Percentiles rank a stretch among this genome's conserved stretches.
Evolutionary conservation across 1,140 invertebrate genomes (phyloP).

Genomic region (Nymphalis io): DNA sequence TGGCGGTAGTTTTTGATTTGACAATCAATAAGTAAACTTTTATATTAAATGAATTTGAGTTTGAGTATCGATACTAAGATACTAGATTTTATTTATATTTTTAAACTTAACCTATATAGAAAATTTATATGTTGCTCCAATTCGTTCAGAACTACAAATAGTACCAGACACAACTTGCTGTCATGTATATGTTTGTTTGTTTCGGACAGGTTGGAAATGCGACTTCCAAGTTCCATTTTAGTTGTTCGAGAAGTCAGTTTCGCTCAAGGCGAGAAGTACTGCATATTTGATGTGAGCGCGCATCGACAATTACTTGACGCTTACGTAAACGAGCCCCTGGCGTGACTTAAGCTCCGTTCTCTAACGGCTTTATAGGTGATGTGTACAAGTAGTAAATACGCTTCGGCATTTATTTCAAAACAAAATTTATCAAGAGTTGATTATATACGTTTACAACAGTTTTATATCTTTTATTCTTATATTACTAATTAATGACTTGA

Average conservation of each 20-base stretch:
- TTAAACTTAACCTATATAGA: neutral
- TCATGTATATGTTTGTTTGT: conserved; percentile 34
- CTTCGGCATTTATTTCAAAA: neutral
- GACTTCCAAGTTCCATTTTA: conserved; percentile 28
- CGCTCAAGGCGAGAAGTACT: conserved; percentile 47
- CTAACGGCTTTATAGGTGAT: conserved; percentile 20
- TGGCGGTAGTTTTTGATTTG: too few species aligned
- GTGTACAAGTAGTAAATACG: conserved; percentile 1
- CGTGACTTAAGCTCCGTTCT: conserved; percentile 35
- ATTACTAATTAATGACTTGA: neutral
- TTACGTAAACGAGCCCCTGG: conserved; percentile 56
- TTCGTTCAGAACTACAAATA: conserved; percentile 27
- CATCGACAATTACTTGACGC: conserved; percentile 62
- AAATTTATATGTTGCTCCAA: conserved; percentile 1
- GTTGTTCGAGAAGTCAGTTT: conserved; percentile 30
- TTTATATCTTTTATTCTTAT: neutral
- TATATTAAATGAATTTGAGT: neutral
- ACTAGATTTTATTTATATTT: conserved; percentile 16
- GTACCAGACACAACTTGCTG: conserved; percentile 22
- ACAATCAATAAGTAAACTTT: neutral
- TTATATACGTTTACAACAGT: neutral
- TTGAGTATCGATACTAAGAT: neutral
- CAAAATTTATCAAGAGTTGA: neutral
- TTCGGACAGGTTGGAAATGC: conserved; percentile 34
- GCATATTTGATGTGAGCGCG: conserved; percentile 68